These are phyloP conservation scores for Drosophila conformis DNA, from an alignment of 2,888 invertebrate species.

Conservation along the genomic window DNA sequence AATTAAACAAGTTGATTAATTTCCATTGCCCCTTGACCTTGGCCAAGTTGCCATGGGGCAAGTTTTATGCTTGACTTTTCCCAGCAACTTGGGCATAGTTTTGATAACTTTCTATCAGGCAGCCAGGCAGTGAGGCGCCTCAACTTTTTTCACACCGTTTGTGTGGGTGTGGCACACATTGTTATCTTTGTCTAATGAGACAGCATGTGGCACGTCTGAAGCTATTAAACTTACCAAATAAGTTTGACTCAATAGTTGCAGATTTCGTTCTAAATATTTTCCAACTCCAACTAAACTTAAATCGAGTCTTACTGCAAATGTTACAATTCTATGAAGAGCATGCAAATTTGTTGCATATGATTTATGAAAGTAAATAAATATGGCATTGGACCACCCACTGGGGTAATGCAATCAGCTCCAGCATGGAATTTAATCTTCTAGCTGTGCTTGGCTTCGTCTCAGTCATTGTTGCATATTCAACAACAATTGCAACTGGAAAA, in stretches of 20 bases:
- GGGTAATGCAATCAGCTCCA: constrained; percentile 70
- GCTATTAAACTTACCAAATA: constrained; percentile 55
- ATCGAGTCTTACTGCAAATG: constrained; percentile 19
- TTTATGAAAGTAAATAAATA: constrained; percentile 60
- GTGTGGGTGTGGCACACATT: not conserved
- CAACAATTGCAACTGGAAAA: constrained; percentile 71
- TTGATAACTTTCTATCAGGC: constrained; percentile 43
- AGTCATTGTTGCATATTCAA: constrained; percentile 75
- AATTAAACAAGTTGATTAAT: constrained; percentile 76
- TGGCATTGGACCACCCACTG: constrained; percentile 49
- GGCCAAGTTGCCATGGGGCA: constrained; percentile 21
- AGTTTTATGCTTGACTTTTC: constrained; percentile 21
- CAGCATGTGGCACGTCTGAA: constrained; percentile 40
- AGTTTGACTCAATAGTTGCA: constrained; percentile 36
- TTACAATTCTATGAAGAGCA: constrained; percentile 10
- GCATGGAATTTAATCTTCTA: constrained; percentile 71
- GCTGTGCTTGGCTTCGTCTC: constrained; percentile 44
- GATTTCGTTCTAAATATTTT: constrained; percentile 35
- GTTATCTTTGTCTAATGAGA: constrained; percentile 49
- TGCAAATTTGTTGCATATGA: constrained; percentile 52
- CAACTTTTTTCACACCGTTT: constrained; percentile 17
- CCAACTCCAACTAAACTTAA: not conserved
- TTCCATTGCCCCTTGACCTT: constrained; percentile 56
- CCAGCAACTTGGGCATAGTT: constrained; percentile 31
- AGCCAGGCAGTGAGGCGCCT: not conserved